A percentile compares a stretch with the other conserved stretches of the same genome.
Conservation (phyloP, 2,113 vertebrate genomes). For the Acrocephalus arundinaceus region DNA sequence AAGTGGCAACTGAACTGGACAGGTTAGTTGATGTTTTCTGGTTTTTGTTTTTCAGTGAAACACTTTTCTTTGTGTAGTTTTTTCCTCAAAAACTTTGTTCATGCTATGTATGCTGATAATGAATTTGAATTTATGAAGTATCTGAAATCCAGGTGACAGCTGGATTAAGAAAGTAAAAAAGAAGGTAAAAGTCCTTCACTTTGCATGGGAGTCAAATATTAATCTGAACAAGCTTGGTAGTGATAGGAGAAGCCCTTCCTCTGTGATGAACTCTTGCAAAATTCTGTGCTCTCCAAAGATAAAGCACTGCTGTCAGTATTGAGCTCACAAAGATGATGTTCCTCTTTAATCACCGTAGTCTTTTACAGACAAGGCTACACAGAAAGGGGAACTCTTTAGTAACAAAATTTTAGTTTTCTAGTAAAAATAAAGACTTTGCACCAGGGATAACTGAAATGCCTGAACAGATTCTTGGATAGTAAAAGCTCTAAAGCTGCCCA, state of each 20-base stretch:
- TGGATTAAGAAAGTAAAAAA: neutral
- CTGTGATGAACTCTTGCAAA: neutral
- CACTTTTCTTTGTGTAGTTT: neutral
- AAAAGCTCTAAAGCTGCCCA: neutral
- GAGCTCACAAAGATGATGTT: neutral
- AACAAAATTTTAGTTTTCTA: neutral
- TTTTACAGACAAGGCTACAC: neutral
- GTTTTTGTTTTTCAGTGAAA: neutral
- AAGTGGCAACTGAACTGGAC: neutral
- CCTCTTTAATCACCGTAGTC: neutral
- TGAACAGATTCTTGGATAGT: neutral
- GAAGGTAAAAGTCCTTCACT: neutral
- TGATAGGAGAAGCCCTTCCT: neutral
- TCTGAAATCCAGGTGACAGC: neutral
- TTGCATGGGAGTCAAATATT: neutral
- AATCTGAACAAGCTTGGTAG: neutral
- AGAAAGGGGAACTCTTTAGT: neutral
- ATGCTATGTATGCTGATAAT: neutral
- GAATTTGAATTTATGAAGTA: neutral
- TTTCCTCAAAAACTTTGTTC: neutral
- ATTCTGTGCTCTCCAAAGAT: neutral
- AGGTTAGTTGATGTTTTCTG: neutral
- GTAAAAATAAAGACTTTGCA: neutral
- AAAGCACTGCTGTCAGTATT: neutral
- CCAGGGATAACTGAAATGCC: neutral